A percentile compares a stretch with the other conserved stretches of the same genome.
Evolutionary conservation across 2,888 invertebrate genomes (phyloP).

Genomic region (Biston stratarius): DNA sequence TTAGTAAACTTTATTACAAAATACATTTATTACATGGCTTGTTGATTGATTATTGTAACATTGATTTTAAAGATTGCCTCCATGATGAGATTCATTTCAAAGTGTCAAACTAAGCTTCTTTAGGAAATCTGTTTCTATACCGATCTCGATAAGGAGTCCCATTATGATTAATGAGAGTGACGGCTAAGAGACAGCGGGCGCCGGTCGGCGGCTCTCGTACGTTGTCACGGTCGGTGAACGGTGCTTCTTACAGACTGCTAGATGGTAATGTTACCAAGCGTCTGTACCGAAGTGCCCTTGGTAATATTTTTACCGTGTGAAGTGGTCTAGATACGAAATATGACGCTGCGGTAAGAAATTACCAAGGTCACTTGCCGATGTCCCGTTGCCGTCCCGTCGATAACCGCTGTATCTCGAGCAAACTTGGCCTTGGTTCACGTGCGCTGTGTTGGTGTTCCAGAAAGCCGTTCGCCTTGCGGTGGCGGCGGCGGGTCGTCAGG

Average conservation of each 20-base stretch:
- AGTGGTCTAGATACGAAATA: neutral
- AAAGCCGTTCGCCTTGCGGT: slow-evolving; percentile 92
- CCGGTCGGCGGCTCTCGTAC: too few species aligned
- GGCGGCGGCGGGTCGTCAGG: slow-evolving; percentile 90
- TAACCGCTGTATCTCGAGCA: neutral
- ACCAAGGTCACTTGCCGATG: neutral
- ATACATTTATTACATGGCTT: neutral
- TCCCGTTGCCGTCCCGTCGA: neutral
- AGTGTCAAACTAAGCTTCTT: neutral
- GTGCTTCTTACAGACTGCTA: too few species aligned
- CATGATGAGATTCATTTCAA: slow-evolving; percentile 1
- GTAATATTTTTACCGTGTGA: neutral
- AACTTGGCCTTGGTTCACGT: neutral
- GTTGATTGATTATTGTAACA: too few species aligned
- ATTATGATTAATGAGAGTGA: slow-evolving; percentile 11
- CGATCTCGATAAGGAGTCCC: slow-evolving; percentile 14
- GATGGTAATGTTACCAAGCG: too few species aligned
- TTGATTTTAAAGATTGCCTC: neutral
- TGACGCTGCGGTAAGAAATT: neutral
- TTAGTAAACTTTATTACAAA: neutral
- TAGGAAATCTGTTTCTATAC: neutral
- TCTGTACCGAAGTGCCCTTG: too few species aligned
- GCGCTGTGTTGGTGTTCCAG: slow-evolving; percentile 79
- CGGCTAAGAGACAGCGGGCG: neutral
- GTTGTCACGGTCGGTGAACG: too few species aligned